These are phyloP conservation scores for Parasteatoda tepidariorum DNA, from an alignment of 1,140 invertebrate species.

Conservation along the genomic window DNA sequence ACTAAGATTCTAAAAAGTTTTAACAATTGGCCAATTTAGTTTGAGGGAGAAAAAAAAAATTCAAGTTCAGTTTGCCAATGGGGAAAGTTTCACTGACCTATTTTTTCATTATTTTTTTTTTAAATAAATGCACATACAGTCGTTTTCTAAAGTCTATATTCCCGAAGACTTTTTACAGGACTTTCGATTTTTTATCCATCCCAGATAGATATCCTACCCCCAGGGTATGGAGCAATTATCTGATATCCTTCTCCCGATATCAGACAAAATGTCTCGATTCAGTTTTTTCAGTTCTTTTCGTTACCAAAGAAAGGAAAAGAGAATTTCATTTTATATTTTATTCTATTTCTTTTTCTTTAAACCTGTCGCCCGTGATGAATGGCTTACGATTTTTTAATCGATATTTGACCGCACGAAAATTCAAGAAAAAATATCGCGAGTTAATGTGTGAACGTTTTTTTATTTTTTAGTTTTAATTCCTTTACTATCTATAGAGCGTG, in stretches of 20 bases:
- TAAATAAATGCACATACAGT: neutral
- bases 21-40: too few species aligned
- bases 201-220: slow-evolving; percentile 11
- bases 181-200: neutral
- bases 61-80: too few species aligned
- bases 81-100: too few species aligned
- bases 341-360: neutral
- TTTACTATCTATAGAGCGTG: neutral
- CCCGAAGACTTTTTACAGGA: neutral
- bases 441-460: neutral
- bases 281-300: neutral
- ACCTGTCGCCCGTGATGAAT: slow-evolving; percentile 34
- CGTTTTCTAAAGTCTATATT: too few species aligned
- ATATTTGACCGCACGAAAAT: slow-evolving; percentile 2
- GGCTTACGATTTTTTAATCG: slow-evolving; percentile 37
- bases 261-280: slow-evolving; percentile 57
- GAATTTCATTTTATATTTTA: slow-evolving; percentile 29
- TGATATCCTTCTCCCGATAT: slow-evolving; percentile 48
- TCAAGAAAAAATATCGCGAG: neutral
- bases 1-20: too few species aligned
- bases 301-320: neutral
- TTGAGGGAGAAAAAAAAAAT: too few species aligned
- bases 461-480: neutral
- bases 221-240: slow-evolving; percentile 38
- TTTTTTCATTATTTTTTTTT: neutral